These are phyloP conservation scores for Palythoa heliodiscus DNA, from an alignment of 92 coral and sea anemone genomes.

Conservation along the genomic window DNA sequence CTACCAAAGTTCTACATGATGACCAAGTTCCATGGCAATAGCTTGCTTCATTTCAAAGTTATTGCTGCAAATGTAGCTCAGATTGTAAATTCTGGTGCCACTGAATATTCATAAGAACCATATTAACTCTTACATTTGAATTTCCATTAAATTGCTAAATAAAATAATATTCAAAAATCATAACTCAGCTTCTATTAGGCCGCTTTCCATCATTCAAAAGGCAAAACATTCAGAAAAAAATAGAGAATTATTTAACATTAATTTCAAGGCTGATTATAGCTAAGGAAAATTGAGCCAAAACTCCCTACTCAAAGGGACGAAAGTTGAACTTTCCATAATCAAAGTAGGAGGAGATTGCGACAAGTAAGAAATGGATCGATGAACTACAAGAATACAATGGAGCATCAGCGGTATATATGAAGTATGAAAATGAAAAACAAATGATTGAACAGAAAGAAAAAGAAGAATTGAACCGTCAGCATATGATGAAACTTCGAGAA, in stretches of 20 bases:
- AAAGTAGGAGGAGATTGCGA: too few species aligned
- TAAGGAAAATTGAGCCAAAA: constrained; percentile 52
- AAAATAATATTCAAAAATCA: too few species aligned
- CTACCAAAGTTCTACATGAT: constrained; percentile 31
- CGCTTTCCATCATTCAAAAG: constrained; percentile 49
- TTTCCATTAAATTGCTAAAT: constrained; percentile 12
- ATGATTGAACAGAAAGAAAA: too few species aligned
- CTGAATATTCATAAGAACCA: constrained; percentile 34
- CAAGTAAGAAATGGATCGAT: too few species aligned
- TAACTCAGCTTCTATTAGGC: constrained; percentile 2
- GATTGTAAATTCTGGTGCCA: constrained; percentile 45
- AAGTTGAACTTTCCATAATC: too few species aligned
- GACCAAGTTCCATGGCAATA: constrained; percentile 45
- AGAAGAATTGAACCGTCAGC: too few species aligned
- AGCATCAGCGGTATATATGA: too few species aligned
- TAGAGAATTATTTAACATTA: constrained; percentile 47
- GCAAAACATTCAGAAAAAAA: constrained; percentile 47
- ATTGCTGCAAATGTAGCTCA: constrained; percentile 28
- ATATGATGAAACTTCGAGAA: too few species aligned
- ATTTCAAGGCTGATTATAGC: constrained; percentile 46
- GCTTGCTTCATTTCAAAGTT: constrained; percentile 40
- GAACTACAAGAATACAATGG: too few species aligned
- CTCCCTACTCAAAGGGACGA: too few species aligned
- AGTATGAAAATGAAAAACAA: too few species aligned
- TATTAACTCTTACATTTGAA: constrained; percentile 30